These are phyloP conservation scores for Zophobas morio DNA, from an alignment of 1,140 invertebrate genomes.

Conservation along the genomic window DNA sequence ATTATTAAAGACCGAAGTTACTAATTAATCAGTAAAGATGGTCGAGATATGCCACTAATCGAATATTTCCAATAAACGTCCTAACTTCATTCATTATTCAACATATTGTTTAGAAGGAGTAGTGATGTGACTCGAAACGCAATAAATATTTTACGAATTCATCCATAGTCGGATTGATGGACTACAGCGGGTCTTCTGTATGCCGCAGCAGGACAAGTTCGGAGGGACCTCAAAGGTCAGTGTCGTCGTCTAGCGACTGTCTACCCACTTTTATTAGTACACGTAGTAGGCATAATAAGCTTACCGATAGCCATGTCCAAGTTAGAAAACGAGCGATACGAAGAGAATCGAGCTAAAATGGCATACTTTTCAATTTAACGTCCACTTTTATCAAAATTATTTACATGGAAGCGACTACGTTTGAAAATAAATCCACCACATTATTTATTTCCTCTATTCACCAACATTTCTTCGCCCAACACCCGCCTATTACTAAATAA, in stretches of 20 bases:
- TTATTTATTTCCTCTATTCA: no score
- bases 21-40: slow-evolving; percentile 18
- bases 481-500: no score
- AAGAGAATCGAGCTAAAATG: no score
- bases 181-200: not conserved
- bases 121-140: slow-evolving; percentile 11
- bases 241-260: slow-evolving; percentile 43
- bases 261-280: slow-evolving; percentile 23
- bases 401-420: no score
- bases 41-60: slow-evolving; percentile 15
- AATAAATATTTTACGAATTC: slow-evolving; percentile 29
- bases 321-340: no score
- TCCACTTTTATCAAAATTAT: no score
- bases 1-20: slow-evolving; percentile 10
- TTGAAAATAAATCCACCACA: no score
- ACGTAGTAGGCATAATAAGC: not conserved
- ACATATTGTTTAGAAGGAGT: slow-evolving; percentile 8
- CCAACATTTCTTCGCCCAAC: no score
- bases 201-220: slow-evolving; percentile 42
- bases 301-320: no score
- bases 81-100: slow-evolving; percentile 24
- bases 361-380: no score
- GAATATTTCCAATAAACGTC: slow-evolving; percentile 26
- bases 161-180: not conserved
- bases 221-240: slow-evolving; percentile 39